phyloP scores from a whole-genome alignment of 2,888 invertebrate species.

The Halictus ligatus region DNA sequence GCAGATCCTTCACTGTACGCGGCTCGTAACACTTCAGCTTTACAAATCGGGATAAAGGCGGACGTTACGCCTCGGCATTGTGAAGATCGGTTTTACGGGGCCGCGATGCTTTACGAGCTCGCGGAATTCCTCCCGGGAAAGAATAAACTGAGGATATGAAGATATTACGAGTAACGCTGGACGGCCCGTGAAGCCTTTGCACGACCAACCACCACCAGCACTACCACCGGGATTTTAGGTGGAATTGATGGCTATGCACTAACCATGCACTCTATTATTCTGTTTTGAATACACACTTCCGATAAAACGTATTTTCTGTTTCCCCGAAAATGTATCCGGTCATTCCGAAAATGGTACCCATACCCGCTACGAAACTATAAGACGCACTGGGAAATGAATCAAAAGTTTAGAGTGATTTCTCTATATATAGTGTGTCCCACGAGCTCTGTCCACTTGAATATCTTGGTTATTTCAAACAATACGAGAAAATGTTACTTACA shows the following conservation, averaged over 20 bases:
- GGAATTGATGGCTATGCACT: neutral
- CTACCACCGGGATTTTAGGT: neutral
- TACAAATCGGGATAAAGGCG: conserved; percentile 72
- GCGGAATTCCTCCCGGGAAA: conserved; percentile 44
- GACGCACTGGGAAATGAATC: too few species aligned
- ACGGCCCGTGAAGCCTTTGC: conserved; percentile 6
- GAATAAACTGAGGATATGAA: conserved; percentile 60
- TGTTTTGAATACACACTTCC: neutral
- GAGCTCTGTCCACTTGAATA: too few species aligned
- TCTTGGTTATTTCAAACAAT: too few species aligned
- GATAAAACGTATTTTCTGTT: neutral
- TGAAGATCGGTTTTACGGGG: conserved; percentile 68
- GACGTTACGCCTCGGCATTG: conserved; percentile 67
- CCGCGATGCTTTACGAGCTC: conserved; percentile 66
- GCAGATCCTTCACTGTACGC: conserved; percentile 70
- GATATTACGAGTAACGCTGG: conserved; percentile 52
- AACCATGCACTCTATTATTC: neutral
- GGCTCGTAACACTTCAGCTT: conserved; percentile 69
- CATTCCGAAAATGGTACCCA: too few species aligned
- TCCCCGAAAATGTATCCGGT: too few species aligned
- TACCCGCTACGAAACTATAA: too few species aligned
- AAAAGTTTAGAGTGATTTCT: too few species aligned
- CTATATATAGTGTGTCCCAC: too few species aligned
- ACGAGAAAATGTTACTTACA: too few species aligned
- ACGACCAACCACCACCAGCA: neutral